phyloP scores from a whole-genome alignment of 2,888 invertebrate species.

The Leptinotarsa tumamoca region DNA sequence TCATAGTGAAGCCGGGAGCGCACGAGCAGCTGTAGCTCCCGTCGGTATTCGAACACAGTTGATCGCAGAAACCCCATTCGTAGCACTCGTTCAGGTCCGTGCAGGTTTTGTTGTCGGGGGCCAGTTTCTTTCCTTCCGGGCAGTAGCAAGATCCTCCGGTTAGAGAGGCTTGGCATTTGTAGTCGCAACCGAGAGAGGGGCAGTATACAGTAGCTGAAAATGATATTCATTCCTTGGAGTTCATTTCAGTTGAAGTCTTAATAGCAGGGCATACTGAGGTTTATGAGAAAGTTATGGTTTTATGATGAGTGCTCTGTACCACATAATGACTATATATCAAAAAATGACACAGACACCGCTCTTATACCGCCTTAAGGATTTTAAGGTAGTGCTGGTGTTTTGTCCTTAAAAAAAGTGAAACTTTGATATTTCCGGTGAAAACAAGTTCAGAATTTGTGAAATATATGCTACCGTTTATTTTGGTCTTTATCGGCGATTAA shows the following conservation, averaged over 20 bases:
- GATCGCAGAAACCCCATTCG: constrained; percentile 96
- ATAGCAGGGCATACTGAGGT: too few relatives aligned
- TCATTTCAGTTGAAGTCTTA: neutral
- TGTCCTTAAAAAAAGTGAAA: too few relatives aligned
- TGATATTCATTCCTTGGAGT: constrained; percentile 25
- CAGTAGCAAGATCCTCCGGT: constrained; percentile 93
- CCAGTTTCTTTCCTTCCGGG: constrained; percentile 85
- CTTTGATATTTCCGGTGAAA: too few relatives aligned
- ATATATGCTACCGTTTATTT: too few relatives aligned
- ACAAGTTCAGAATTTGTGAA: too few relatives aligned
- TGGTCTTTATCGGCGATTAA: too few relatives aligned
- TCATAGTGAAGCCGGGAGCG: constrained; percentile 70
- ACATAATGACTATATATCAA: too few relatives aligned
- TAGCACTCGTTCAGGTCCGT: constrained; percentile 91
- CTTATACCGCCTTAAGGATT: too few relatives aligned
- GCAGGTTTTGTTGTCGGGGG: constrained; percentile 87
- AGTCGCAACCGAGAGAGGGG: constrained; percentile 86
- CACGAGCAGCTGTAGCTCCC: constrained; percentile 89
- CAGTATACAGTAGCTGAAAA: constrained; percentile 83
- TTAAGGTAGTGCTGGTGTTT: too few relatives aligned
- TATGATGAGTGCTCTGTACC: too few relatives aligned
- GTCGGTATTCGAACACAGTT: constrained; percentile 89
- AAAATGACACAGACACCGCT: too few relatives aligned
- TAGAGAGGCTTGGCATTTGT: constrained; percentile 91
- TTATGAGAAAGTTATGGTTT: too few relatives aligned